Conservation (phyloP, 2,797 vertebrate genomes). For the Vespertilio murinus region DNA sequence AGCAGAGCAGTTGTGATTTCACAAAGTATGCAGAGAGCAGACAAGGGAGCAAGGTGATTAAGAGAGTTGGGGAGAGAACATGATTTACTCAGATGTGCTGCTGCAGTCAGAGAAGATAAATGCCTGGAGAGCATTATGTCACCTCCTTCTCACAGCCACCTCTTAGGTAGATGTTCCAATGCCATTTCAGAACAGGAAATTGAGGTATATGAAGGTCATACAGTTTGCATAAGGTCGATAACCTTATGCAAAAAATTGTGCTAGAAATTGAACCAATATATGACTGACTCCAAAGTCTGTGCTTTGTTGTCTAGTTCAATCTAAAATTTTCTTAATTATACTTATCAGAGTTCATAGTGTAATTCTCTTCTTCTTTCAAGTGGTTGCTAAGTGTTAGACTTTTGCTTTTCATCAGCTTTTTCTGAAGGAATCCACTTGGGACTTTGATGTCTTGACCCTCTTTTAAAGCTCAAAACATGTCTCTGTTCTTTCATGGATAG, state of each 20-base stretch:
- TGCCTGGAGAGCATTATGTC: neutral
- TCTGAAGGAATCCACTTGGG: neutral
- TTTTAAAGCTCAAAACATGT: neutral
- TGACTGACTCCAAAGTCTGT: neutral
- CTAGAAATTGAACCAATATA: neutral
- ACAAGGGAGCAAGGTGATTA: neutral
- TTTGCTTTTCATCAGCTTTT: conserved; percentile 40
- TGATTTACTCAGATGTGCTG: neutral
- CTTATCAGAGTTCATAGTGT: conserved; percentile 19
- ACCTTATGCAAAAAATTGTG: no score
- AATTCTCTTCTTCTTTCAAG: conserved; percentile 45
- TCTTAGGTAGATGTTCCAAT: neutral
- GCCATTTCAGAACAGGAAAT: conserved; percentile 8
- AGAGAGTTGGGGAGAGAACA: neutral
- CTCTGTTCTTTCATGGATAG: conserved; percentile 51
- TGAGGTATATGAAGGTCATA: neutral
- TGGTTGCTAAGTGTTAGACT: conserved; percentile 12
- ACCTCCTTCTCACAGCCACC: neutral
- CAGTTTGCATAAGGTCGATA: neutral
- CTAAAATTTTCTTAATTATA: conserved; percentile 34
- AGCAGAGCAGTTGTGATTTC: neutral
- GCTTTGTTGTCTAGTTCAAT: neutral
- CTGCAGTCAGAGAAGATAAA: neutral
- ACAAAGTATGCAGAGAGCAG: neutral
- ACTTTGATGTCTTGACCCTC: conserved; percentile 42